Evolutionary conservation across 2,113 vertebrate genomes (phyloP).

Genomic region (Tenebrosternarchus preto): DNA sequence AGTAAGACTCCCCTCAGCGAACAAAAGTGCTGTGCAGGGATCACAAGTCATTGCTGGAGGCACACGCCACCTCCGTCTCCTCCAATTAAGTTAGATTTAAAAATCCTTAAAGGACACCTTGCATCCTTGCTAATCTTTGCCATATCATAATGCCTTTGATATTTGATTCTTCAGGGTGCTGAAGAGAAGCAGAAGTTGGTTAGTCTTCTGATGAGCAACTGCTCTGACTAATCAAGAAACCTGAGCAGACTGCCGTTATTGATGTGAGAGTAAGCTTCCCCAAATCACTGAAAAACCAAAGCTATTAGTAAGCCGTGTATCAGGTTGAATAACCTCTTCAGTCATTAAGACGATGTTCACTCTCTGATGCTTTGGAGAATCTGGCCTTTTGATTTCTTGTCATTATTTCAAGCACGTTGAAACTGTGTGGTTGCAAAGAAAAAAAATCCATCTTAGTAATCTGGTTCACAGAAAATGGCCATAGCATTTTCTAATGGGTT

Average conservation of each 20-base stretch:
- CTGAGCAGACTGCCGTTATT: neutral
- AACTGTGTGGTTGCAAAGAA: neutral
- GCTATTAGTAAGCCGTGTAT: neutral
- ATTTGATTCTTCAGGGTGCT: neutral
- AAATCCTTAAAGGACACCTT: neutral
- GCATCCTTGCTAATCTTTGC: constrained; percentile 1
- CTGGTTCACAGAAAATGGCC: neutral
- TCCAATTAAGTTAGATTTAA: constrained; percentile 8
- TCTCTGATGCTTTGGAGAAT: neutral
- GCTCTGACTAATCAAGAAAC: neutral
- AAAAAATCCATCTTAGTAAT: constrained; percentile 5
- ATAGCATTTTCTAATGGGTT: constrained; percentile 15
- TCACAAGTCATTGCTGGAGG: neutral
- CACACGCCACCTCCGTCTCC: neutral
- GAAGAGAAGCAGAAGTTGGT: neutral
- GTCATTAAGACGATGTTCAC: neutral
- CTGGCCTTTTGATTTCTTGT: neutral
- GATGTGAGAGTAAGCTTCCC: neutral
- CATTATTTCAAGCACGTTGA: neutral
- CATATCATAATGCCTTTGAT: neutral
- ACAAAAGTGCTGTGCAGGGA: constrained; percentile 8
- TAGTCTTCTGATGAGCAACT: neutral
- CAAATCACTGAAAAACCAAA: neutral
- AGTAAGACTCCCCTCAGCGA: neutral
- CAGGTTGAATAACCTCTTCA: neutral